Base-by-base conservation (phyloP, 2,888 invertebrate genomes). In the Drosophila atripex region DNA sequence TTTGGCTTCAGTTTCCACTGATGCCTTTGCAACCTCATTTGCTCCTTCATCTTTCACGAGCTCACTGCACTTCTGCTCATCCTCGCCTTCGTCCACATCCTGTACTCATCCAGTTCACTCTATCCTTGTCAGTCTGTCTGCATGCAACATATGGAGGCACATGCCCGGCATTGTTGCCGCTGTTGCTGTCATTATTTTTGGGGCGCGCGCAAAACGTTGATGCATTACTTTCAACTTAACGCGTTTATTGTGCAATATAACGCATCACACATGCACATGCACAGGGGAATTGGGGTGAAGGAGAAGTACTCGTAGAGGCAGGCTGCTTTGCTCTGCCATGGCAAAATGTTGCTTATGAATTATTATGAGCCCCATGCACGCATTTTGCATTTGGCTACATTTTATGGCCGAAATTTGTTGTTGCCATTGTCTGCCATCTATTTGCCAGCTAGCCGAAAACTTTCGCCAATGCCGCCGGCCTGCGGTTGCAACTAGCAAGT, bases 221-320 rank as follows among this genome's bases (percentile, higher is more conserved):
- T 83, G 88, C 86, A 83, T 88, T 86, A 88, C 86, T 83, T 80
- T 86, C 86, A 84, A 80, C 88, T 86, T 86, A 83, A 71, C 84
- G 80, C 83, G 80, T 76, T 86, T 80, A 88, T 86, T 83, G 71
- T 76, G 56, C 73, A 71, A 85, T 73, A 83, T 71, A 73, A 59
- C 56, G 69, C 28, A 55, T 23, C 66, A 46, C 47, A 64, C 50
- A 49, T 21, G 45, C 43, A 57, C 23, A 52, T 41, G 30, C 53
- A 21, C 35, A 35, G 3, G 9, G 23, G 30, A 38, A 56, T 14
- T 4, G 14, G 21, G 55, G 21, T 21, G 1, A 3, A 21, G 38
- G 8, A 51, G 7, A 9, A 14, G 18, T 12, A 39, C 46, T 39
- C 8, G 23, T 39, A n/a, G 21, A 18, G 45, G 16, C 25, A 25